phyloP scores from a whole-genome alignment of 2,113 vertebrate genomes.

The Nesoenas mayeri region DNA sequence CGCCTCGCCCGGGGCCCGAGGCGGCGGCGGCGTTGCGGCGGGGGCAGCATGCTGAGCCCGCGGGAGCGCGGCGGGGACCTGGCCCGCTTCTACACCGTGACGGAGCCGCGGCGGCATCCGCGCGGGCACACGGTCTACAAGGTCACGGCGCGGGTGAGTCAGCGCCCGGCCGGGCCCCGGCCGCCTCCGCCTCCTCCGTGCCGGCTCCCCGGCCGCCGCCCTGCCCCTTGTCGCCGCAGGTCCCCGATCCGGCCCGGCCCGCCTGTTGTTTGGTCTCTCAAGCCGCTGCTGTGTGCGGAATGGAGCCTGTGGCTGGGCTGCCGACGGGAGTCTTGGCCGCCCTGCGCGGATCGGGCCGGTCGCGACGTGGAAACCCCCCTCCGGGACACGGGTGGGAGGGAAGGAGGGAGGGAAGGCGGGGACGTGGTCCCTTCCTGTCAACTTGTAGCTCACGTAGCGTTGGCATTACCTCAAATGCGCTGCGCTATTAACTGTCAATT shows the following conservation, averaged over 20 bases:
- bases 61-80: constrained; percentile 84
- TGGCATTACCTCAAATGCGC: too few relatives aligned
- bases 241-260: not conserved
- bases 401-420: not conserved
- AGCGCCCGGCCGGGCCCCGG: not conserved
- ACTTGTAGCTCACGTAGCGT: not conserved
- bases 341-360: not conserved
- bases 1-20: not conserved
- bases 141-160: constrained; percentile 92
- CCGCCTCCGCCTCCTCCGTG: not conserved
- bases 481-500: not conserved
- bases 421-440: not conserved
- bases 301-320: not conserved
- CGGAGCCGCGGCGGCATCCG: constrained; percentile 89
- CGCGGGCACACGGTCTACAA: constrained; percentile 95
- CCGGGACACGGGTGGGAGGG: not conserved
- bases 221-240: not conserved
- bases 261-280: accelerated
- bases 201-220: not conserved
- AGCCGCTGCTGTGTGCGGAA: not conserved
- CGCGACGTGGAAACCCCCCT: not conserved
- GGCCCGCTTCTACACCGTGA: constrained; percentile 97
- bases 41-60: constrained; percentile 88
- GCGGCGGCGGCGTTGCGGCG: constrained; percentile 56
- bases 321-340: too few relatives aligned